Conservation (phyloP, 2,888 invertebrate species). For the Cerastis leucographa region DNA sequence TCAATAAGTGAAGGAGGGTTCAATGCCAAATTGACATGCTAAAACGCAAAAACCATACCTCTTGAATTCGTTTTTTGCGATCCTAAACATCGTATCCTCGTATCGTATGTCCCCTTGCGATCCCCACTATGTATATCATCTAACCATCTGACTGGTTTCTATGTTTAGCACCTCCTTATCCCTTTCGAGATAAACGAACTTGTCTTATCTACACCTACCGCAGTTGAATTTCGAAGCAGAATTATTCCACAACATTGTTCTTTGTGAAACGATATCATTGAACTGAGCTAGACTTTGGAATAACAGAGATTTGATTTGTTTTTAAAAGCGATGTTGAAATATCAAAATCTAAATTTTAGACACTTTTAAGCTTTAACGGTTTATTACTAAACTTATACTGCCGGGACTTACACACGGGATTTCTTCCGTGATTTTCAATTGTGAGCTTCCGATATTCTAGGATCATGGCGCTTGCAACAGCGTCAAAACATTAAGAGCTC, state of each 20-base stretch:
- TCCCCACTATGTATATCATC: slow-evolving; percentile 22
- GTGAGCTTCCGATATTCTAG: no score
- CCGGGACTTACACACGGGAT: no score
- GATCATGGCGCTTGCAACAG: no score
- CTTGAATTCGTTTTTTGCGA: not conserved
- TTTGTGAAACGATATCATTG: slow-evolving; percentile 37
- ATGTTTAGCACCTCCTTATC: slow-evolving; percentile 51
- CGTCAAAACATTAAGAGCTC: no score
- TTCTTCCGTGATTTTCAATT: no score
- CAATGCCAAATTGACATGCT: not conserved
- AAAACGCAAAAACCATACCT: slow-evolving; percentile 5
- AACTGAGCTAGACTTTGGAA: slow-evolving; percentile 5
- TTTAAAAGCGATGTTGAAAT: not conserved
- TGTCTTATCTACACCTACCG: slow-evolving; percentile 56
- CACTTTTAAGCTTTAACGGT: no score
- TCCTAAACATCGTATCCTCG: not conserved
- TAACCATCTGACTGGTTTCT: slow-evolving; percentile 50
- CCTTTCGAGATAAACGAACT: slow-evolving; percentile 49
- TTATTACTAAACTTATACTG: no score
- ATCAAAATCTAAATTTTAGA: not conserved
- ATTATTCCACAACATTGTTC: slow-evolving; percentile 36
- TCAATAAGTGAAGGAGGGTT: not conserved
- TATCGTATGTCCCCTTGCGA: slow-evolving; percentile 5
- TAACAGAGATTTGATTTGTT: not conserved
- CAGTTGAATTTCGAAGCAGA: slow-evolving; percentile 42